A percentile compares a stretch with the other conserved stretches of the same genome.
These are phyloP conservation scores for Aplochiton taeniatus DNA, from an alignment of 2,797 vertebrate species.

Conservation along the genomic window DNA sequence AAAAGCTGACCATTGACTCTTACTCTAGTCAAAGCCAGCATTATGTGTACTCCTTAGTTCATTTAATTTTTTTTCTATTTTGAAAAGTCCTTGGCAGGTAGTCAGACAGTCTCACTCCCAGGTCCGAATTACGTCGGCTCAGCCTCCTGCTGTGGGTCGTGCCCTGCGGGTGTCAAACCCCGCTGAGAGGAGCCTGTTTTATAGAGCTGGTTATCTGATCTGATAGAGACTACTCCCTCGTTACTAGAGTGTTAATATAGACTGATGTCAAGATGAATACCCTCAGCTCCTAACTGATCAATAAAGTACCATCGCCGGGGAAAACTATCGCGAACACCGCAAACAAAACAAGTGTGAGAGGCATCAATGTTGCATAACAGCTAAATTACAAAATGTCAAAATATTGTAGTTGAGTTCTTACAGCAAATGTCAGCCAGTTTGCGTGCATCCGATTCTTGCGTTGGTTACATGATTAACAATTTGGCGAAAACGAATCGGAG, in stretches of 20 bases:
- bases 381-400: slow-evolving; percentile 42
- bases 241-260: slow-evolving; percentile 78
- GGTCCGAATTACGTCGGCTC: slow-evolving; percentile 46
- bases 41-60: slow-evolving; percentile 19
- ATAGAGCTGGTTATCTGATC: slow-evolving; percentile 75
- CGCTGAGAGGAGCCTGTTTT: slow-evolving; percentile 68
- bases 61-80: slow-evolving; percentile 38
- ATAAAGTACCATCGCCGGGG: slow-evolving; percentile 64
- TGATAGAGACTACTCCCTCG: slow-evolving; percentile 71
- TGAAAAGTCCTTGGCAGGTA: slow-evolving; percentile 39
- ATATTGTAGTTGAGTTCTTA: slow-evolving; percentile 14
- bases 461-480: neutral
- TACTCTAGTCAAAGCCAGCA: neutral
- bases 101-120: slow-evolving; percentile 42
- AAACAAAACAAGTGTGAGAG: neutral
- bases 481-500: neutral
- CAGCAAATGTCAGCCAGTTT: neutral
- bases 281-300: slow-evolving; percentile 70
- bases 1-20: too few species aligned
- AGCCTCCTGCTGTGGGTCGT: slow-evolving; percentile 66
- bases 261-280: slow-evolving; percentile 79
- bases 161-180: slow-evolving; percentile 77
- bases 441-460: slow-evolving; percentile 13
- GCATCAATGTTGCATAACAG: slow-evolving; percentile 50
- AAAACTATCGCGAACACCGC: slow-evolving; percentile 40